These are phyloP conservation scores for Drosophila kohkoa DNA, from an alignment of 1,140 invertebrate genomes.

Conservation along the genomic window DNA sequence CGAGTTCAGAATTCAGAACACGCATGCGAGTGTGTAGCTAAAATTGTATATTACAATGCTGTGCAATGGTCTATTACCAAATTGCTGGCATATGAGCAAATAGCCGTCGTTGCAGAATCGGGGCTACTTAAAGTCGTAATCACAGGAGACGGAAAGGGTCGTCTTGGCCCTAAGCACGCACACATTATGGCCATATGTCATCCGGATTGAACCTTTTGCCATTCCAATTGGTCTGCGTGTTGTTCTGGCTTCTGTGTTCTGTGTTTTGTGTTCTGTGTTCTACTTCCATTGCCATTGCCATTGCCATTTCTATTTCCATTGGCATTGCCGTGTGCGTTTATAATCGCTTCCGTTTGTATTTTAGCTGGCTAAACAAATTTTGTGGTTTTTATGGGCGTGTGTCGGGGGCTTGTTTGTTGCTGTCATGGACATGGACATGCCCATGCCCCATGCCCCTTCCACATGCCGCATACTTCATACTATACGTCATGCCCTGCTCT, in stretches of 20 bases:
- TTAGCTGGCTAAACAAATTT: slow-evolving; percentile 45
- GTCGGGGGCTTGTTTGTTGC: slow-evolving; percentile 10
- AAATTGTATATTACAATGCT: too few species aligned
- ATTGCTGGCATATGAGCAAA: slow-evolving; percentile 25
- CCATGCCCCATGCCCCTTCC: too few species aligned
- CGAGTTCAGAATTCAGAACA: neutral
- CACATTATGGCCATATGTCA: slow-evolving; percentile 49
- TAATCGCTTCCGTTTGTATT: slow-evolving; percentile 41
- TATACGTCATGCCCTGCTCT: too few species aligned
- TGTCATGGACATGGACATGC: slow-evolving; percentile 11
- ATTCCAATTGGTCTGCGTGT: neutral
- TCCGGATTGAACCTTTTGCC: slow-evolving; percentile 1
- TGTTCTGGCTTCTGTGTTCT: neutral
- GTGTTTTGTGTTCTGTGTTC: too few species aligned
- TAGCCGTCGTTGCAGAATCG: slow-evolving; percentile 17
- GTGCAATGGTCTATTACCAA: slow-evolving; percentile 23
- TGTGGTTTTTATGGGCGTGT: slow-evolving; percentile 28
- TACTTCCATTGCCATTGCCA: too few species aligned
- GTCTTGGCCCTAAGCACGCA: slow-evolving; percentile 21
- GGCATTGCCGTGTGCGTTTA: slow-evolving; percentile 20
- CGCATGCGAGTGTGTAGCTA: neutral
- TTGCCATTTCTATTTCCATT: neutral
- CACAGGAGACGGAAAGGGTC: slow-evolving; percentile 33
- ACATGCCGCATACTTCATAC: neutral
- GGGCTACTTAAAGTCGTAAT: slow-evolving; percentile 42